These are phyloP conservation scores for Microhierax caerulescens DNA, from an alignment of 2,797 vertebrate genomes.

Conservation along the genomic window DNA sequence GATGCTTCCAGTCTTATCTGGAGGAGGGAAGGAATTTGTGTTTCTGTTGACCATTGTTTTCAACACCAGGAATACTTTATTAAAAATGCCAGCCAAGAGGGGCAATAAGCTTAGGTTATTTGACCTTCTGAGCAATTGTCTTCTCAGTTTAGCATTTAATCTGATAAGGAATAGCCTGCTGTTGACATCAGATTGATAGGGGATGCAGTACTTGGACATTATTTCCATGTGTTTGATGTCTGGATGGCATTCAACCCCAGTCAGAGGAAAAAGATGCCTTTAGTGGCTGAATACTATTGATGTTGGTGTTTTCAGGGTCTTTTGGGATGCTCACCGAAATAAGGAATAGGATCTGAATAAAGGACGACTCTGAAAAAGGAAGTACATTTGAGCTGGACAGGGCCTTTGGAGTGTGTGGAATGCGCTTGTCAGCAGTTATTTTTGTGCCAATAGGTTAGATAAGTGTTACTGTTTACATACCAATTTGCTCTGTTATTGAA, in stretches of 20 bases:
- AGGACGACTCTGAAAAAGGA: not conserved
- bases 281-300: not conserved
- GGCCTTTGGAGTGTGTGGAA: constrained; percentile 51
- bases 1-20: not conserved
- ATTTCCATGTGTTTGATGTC: not conserved
- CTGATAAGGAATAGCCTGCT: not conserved
- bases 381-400: not conserved
- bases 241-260: not conserved
- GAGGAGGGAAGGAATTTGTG: not conserved
- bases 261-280: not conserved
- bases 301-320: not conserved
- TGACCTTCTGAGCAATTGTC: not conserved
- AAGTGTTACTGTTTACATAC: constrained; percentile 71
- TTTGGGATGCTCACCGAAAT: not conserved
- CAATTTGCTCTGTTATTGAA: constrained; percentile 63
- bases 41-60: not conserved
- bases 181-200: not conserved
- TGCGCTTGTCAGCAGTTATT: constrained; percentile 62
- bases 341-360: not conserved
- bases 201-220: not conserved
- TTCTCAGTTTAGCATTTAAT: not conserved
- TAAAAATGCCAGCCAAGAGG: not conserved
- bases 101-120: not conserved
- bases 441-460: constrained; percentile 64
- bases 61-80: not conserved